A percentile compares a stretch with the other conserved stretches of the same genome.
Conservation (phyloP, 2,797 vertebrate species). For the Hypotaenidia okinawae region DNA sequence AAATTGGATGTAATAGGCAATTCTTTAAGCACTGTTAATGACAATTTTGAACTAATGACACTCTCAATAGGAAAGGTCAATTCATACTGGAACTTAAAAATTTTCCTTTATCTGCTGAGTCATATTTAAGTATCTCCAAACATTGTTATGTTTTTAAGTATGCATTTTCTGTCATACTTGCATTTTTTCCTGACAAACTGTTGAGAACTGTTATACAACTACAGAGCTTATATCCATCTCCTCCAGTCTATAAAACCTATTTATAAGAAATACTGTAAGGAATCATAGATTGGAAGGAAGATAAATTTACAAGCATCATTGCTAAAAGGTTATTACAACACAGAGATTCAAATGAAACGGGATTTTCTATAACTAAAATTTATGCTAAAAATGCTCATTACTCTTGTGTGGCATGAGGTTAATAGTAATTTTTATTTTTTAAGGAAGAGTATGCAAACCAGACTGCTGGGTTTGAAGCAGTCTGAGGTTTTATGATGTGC, state of each 20-base stretch:
- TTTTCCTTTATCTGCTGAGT: neutral
- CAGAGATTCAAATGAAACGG: slow-evolving; percentile 6
- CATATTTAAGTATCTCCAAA: neutral
- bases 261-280: neutral
- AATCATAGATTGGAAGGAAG: neutral
- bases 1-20: neutral
- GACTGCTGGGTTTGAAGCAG: neutral
- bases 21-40: neutral
- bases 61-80: neutral
- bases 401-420: neutral
- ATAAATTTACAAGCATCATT: neutral
- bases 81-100: neutral
- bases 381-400: slow-evolving; percentile 21
- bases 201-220: neutral
- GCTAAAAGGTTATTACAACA: slow-evolving; percentile 5
- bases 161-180: neutral
- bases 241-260: neutral
- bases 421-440: neutral
- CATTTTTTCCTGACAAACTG: neutral
- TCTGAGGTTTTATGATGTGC: neutral
- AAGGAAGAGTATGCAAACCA: neutral
- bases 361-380: slow-evolving; percentile 17
- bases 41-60: neutral
- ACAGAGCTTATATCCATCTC: neutral
- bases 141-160: neutral